Base-by-base conservation (phyloP, 1,140 invertebrate species). In the Macrotrachela quadricornifera region DNA sequence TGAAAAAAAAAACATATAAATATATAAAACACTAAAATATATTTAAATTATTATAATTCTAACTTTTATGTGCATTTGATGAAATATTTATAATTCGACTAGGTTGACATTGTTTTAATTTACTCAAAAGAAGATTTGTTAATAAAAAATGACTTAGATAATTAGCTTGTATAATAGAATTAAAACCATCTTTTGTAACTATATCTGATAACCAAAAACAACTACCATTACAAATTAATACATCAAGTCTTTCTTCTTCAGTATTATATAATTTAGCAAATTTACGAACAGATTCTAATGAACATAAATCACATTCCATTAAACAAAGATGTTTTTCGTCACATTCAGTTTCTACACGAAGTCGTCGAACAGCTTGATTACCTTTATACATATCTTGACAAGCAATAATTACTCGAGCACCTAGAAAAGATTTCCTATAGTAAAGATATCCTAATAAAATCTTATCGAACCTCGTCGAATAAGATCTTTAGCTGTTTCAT, bases 121-220 rank as follows among this genome's bases (percentile, higher is more conserved):
- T 58, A 16, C 61, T 59, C 30, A 66, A 51, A 21, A 66, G 56
- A 0, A 81, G 64, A 57, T 77, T 68, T 0, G 83, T 86, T 2
- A 87, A 68, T 8, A 86, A 70, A 63, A 85, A 87, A 45, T 82
- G 83, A 0, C 80, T 80, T 40, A 84, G 71, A 61, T 84, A 79
- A 70, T 80, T 30, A 4, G 21, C 21, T 30, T 30, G 21, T 4
- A 30, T 30, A 30, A 30, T 30, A 4, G 21, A 4, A 30, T 30
- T 30, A 8, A 30, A 30, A 4, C 21, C 21, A 30, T 30, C 3
- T 30, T 30, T 30, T 30, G 21, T 30, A 4, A 30, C 21, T 4
- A 30, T 30, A 30, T 70, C 61, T 70, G 61, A 58, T 56, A 56
- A 57, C 61, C 62, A 57, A 17, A 57, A 53, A 10, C 63, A 55